These are phyloP conservation scores for Stegastes partitus DNA, from an alignment of 2,113 vertebrate species.

Conservation along the genomic window DNA sequence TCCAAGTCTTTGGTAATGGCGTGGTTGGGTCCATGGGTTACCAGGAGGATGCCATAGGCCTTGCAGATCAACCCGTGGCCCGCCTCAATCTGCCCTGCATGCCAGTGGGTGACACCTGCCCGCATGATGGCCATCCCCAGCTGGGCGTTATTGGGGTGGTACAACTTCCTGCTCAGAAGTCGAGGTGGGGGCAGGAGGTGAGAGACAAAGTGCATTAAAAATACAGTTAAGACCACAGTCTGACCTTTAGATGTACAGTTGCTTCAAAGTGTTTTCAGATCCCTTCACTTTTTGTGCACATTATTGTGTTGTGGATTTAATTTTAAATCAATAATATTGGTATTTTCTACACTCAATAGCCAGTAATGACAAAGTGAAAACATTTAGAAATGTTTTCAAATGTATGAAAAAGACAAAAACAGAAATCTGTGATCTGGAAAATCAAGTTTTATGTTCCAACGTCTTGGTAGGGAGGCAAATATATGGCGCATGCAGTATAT, in stretches of 20 bases:
- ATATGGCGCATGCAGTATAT: no score
- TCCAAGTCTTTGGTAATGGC: constrained; percentile 95
- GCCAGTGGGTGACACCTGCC: constrained; percentile 95
- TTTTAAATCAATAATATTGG: no score
- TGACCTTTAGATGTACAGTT: not conserved
- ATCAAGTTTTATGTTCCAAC: no score
- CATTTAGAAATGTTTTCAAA: no score
- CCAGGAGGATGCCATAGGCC: constrained; percentile 92
- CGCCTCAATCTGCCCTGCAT: constrained; percentile 91
- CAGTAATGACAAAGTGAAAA: no score
- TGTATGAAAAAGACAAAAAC: no score
- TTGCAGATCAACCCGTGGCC: constrained; percentile 94
- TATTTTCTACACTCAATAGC: no score
- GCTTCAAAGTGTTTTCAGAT: not conserved
- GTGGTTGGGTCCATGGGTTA: constrained; percentile 94
- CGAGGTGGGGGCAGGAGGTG: not conserved
- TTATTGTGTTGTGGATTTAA: no score
- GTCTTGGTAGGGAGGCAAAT: no score
- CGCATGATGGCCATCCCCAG: constrained; percentile 94
- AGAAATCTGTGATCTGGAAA: no score
- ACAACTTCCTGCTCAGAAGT: constrained; percentile 88
- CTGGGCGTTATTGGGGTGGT: constrained; percentile 92
- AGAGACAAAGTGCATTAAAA: not conserved
- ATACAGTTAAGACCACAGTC: not conserved
- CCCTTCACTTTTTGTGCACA: no score